Evolutionary conservation across 1,140 invertebrate species (phyloP).

Genomic region (Pogonomyrmex californicus): DNA sequence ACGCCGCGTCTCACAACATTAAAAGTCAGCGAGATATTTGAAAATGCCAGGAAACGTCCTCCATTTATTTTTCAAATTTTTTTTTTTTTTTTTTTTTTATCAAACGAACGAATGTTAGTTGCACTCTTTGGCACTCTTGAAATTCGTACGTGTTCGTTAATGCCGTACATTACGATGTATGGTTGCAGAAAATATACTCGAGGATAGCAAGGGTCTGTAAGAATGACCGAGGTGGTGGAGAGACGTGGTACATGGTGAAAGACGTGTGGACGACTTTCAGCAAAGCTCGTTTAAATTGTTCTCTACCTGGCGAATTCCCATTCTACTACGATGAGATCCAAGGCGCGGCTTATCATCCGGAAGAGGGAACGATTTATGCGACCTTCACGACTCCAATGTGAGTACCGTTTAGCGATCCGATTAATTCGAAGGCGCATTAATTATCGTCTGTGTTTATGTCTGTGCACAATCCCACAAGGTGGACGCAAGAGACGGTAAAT

Average conservation of each 20-base stretch:
- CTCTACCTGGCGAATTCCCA: slow-evolving; percentile 95
- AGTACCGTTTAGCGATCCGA: slow-evolving; percentile 75
- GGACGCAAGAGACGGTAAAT: slow-evolving; percentile 51
- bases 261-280: slow-evolving; percentile 97
- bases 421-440: slow-evolving; percentile 43
- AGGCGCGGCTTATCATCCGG: slow-evolving; percentile 92
- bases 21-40: not conserved
- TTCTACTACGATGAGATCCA: slow-evolving; percentile 98
- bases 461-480: slow-evolving; percentile 43
- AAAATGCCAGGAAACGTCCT: not conserved
- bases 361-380: slow-evolving; percentile 95
- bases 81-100: not conserved
- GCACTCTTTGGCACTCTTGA: not conserved
- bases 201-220: slow-evolving; percentile 97
- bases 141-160: too few species aligned
- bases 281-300: slow-evolving; percentile 97
- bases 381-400: slow-evolving; percentile 97
- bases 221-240: slow-evolving; percentile 94
- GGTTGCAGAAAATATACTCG: slow-evolving; percentile 94
- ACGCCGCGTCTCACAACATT: too few species aligned
- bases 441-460: slow-evolving; percentile 60
- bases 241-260: slow-evolving; percentile 88
- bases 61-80: not conserved
- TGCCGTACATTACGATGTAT: too few species aligned
- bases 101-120: not conserved